Evolutionary conservation across 1,140 invertebrate genomes (phyloP).

Genomic region (Nixonia krombeini): DNA sequence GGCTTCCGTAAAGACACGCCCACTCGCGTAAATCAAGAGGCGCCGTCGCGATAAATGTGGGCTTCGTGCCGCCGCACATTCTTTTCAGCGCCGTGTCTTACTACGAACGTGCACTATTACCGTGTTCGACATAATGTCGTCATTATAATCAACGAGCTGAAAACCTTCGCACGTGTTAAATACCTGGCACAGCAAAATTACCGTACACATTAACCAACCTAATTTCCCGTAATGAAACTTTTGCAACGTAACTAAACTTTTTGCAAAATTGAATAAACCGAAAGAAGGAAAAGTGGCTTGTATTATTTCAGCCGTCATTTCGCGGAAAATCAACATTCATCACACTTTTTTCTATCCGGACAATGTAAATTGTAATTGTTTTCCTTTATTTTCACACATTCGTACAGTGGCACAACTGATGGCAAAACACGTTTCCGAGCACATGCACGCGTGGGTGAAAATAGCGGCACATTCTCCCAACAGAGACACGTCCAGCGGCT

Average conservation of each 20-base stretch:
- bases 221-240: no score
- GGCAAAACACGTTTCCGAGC: conserved; percentile 31
- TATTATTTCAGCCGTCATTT: no score
- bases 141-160: conserved; percentile 37
- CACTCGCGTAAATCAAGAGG: conserved; percentile 68
- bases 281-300: no score
- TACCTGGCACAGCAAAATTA: no score
- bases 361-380: no score
- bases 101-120: conserved; percentile 23
- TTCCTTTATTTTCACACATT: no score
- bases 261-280: no score
- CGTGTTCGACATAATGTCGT: conserved; percentile 42
- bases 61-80: conserved; percentile 30
- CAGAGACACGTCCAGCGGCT: conserved; percentile 29
- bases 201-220: no score
- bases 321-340: no score
- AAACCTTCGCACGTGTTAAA: conserved; percentile 29
- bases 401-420: conserved; percentile 17
- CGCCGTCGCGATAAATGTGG: conserved; percentile 42
- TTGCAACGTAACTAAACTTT: no score
- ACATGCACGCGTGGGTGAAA: conserved; percentile 20
- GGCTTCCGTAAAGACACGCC: conserved; percentile 66
- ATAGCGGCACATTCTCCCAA: conserved; percentile 28
- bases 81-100: conserved; percentile 35
- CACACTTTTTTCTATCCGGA: no score